Evolutionary conservation across 2,797 vertebrate species (phyloP).

Genomic region (Delichon dasypus): DNA sequence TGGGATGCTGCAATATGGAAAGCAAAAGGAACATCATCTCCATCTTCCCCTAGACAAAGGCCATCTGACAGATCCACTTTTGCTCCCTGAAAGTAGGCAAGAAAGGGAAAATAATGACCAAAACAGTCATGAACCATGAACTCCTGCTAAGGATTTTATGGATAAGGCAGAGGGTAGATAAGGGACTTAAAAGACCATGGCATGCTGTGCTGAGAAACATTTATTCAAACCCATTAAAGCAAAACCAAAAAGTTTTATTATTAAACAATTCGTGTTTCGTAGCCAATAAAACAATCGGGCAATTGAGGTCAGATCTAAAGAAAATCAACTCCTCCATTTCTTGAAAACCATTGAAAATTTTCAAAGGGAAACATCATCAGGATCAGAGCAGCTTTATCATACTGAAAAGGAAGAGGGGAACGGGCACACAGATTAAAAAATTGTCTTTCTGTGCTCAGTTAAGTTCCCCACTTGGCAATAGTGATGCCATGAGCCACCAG

Average conservation of each 20-base stretch:
- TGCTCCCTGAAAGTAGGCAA: background rate
- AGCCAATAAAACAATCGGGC: background rate
- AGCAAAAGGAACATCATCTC: background rate
- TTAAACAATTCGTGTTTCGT: background rate
- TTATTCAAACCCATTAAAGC: background rate
- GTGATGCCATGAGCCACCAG: background rate
- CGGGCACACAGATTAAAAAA: background rate
- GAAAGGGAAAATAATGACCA: background rate
- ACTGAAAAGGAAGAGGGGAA: background rate
- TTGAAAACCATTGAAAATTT: background rate
- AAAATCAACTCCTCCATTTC: background rate
- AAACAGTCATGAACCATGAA: background rate
- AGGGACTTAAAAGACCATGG: background rate
- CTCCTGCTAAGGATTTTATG: background rate
- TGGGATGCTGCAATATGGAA: background rate
- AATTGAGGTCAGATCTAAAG: background rate
- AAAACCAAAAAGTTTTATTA: background rate
- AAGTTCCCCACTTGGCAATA: rapidly evolving
- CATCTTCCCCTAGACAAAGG: background rate
- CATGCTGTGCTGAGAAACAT: rapidly evolving
- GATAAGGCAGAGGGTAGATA: background rate
- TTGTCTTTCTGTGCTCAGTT: background rate
- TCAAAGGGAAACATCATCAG: background rate
- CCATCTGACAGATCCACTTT: background rate
- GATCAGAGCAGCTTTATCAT: background rate